phyloP scores from a whole-genome alignment of 1,140 invertebrate species.

The Anastrepha ludens region DNA sequence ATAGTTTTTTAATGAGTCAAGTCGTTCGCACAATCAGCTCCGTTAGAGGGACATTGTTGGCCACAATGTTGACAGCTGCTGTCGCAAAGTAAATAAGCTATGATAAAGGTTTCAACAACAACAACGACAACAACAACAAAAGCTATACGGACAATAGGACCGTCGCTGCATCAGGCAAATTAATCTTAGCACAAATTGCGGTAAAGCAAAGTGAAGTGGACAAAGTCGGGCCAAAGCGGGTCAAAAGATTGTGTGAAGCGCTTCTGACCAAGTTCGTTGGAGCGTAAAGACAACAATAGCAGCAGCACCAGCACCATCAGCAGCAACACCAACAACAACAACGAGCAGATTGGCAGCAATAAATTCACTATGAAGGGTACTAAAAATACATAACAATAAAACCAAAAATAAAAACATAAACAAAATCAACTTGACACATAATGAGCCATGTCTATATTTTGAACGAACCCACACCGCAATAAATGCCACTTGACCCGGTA shows the following conservation, averaged over 20 bases:
- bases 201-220: neutral
- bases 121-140: constrained; percentile 1
- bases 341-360: neutral
- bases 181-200: constrained; percentile 12
- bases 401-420: neutral
- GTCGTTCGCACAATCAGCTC: neutral
- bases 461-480: constrained; percentile 1
- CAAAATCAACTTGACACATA: neutral
- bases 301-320: neutral
- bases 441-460: neutral
- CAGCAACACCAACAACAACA: neutral
- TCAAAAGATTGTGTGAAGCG: constrained; percentile 16
- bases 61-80: constrained; percentile 42
- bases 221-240: neutral
- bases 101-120: neutral
- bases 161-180: neutral
- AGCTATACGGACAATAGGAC: neutral
- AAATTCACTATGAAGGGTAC: constrained; percentile 1
- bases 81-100: neutral
- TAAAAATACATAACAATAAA: neutral
- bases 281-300: constrained; percentile 26
- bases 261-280: constrained; percentile 39
- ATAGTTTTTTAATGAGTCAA: constrained; percentile 52
- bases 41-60: neutral
- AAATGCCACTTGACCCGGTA: constrained; percentile 30